Evolutionary conservation across 2,888 invertebrate genomes (phyloP).

Genomic region (Plebejus argus): DNA sequence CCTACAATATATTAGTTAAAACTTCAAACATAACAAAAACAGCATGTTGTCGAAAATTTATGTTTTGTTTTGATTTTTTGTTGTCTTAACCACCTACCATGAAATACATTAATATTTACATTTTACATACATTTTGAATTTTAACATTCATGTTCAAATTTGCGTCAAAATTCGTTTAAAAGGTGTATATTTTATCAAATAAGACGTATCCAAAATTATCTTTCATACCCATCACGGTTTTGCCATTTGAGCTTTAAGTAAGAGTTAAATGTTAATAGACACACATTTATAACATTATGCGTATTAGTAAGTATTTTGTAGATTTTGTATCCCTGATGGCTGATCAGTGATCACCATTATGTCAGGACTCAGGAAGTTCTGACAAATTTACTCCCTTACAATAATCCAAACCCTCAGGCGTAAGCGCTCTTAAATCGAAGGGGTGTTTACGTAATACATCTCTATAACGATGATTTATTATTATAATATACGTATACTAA

Average conservation of each 20-base stretch:
- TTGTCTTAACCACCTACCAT: neutral
- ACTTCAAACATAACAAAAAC: neutral
- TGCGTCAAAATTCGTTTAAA: no score
- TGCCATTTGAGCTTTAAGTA: no score
- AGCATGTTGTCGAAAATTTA: constrained; percentile 2
- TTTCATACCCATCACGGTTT: no score
- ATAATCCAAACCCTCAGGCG: neutral
- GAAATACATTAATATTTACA: no score
- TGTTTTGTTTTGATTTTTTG: neutral
- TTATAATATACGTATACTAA: neutral
- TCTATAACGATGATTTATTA: neutral
- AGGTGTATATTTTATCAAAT: no score
- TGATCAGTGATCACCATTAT: neutral
- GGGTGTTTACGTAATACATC: neutral
- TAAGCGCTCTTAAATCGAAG: neutral
- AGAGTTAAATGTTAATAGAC: neutral
- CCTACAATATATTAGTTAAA: no score
- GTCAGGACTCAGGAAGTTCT: neutral
- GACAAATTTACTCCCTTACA: neutral
- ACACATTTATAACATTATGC: neutral
- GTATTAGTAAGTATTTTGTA: neutral
- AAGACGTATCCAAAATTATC: no score
- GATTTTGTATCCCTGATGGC: neutral
- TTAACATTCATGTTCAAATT: no score
- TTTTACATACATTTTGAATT: no score